A percentile compares a stretch with the other conserved stretches of the same genome.
Evolutionary conservation across 1,140 invertebrate genomes (phyloP).

Genomic region (Oryctes rhinoceros): DNA sequence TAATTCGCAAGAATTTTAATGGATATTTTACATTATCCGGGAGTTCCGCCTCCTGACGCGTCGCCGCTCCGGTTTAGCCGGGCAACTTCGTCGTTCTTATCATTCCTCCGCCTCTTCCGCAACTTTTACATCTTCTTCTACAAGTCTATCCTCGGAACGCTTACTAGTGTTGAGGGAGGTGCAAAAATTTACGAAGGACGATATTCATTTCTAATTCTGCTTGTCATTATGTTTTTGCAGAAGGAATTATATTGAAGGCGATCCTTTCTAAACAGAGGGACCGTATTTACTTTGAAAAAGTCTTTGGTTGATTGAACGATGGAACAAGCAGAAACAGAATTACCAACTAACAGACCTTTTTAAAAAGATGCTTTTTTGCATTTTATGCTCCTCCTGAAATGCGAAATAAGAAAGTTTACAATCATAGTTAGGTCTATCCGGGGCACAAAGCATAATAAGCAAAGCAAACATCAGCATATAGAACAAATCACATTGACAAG

Average conservation of each 20-base stretch:
- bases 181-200: neutral
- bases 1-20: slow-evolving; percentile 62
- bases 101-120: neutral
- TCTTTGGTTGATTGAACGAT: too few relatives aligned
- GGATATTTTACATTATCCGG: slow-evolving; percentile 60
- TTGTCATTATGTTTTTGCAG: neutral
- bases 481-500: too few relatives aligned
- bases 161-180: neutral
- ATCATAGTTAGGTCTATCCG: too few relatives aligned
- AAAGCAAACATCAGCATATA: too few relatives aligned
- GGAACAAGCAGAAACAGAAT: too few relatives aligned
- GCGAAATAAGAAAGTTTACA: too few relatives aligned
- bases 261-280: neutral
- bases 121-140: neutral
- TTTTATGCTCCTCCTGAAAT: too few relatives aligned
- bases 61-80: slow-evolving; percentile 11
- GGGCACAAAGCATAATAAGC: too few relatives aligned
- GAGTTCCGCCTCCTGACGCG: slow-evolving; percentile 49
- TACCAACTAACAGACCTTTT: too few relatives aligned
- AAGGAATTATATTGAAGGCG: neutral
- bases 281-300: too few relatives aligned
- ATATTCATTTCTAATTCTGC: slow-evolving; percentile 1
- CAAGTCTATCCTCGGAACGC: neutral
- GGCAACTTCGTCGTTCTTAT: neutral
- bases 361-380: too few relatives aligned